Evolutionary conservation across 2,113 vertebrate species (phyloP).

Genomic region (Thalassarche chlororhynchos): DNA sequence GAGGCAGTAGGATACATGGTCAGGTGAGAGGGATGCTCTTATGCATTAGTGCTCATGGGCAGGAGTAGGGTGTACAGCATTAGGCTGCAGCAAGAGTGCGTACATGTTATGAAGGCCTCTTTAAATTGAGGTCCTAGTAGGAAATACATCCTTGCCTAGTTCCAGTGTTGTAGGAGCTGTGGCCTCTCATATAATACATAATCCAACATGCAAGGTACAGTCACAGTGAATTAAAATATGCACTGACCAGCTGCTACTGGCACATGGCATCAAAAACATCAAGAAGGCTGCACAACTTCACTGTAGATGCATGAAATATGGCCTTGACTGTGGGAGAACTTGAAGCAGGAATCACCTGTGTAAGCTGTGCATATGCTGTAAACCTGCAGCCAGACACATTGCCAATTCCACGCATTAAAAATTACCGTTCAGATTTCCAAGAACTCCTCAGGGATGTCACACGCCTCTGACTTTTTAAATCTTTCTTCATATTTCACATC

Average conservation of each 20-base stretch:
- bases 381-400: neutral
- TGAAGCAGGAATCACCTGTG: neutral
- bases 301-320: neutral
- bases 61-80: neutral
- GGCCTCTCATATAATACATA: neutral
- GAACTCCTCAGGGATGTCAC: neutral
- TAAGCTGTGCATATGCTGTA: neutral
- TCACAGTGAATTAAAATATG: neutral
- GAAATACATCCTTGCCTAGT: neutral
- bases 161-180: neutral
- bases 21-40: neutral
- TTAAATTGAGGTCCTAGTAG: neutral
- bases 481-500: neutral
- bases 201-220: neutral
- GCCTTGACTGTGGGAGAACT: neutral
- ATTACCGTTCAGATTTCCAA: neutral
- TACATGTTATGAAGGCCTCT: neutral
- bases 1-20: neutral
- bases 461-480: neutral
- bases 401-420: neutral
- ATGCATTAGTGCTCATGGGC: neutral
- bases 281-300: neutral
- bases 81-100: accelerated
- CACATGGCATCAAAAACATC: neutral
- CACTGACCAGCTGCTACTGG: neutral